phyloP scores from a whole-genome alignment of 2,888 invertebrate genomes.

The Synergus itoensis region DNA sequence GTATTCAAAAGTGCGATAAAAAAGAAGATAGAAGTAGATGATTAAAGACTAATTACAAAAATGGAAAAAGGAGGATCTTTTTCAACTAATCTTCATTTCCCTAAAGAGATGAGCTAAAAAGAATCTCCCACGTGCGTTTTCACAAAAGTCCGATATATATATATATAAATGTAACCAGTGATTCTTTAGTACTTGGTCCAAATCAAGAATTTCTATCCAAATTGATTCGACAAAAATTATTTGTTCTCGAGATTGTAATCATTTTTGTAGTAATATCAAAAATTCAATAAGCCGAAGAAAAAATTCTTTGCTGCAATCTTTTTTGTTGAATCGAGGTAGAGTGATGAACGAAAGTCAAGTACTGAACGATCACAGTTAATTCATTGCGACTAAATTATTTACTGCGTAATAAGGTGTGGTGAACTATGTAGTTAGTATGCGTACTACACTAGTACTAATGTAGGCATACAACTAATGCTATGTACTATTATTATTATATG shows the following conservation, averaged over 20 bases:
- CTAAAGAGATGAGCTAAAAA: constrained; percentile 37
- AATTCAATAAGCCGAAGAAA: neutral
- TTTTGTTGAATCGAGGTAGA: constrained; percentile 2
- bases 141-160: constrained; percentile 59
- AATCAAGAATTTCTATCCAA: neutral
- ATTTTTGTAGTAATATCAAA: neutral
- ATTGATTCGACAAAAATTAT: constrained; percentile 2
- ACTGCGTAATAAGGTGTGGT: constrained; percentile 43
- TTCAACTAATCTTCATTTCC: constrained; percentile 39
- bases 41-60: constrained; percentile 27
- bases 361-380: constrained; percentile 28
- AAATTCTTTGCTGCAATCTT: neutral
- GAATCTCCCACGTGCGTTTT: constrained; percentile 47
- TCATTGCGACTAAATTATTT: constrained; percentile 18
- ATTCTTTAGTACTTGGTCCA: constrained; percentile 47
- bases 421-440: constrained; percentile 63
- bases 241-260: neutral
- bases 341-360: neutral
- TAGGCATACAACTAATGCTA: constrained; percentile 55
- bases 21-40: constrained; percentile 47
- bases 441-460: constrained; percentile 49
- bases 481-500: constrained; percentile 51
- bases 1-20: constrained; percentile 63
- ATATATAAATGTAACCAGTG: constrained; percentile 43
- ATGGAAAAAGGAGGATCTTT: constrained; percentile 45